Evolutionary conservation across 2,797 vertebrate species (phyloP).

Genomic region (Hemitrygon akajei): DNA sequence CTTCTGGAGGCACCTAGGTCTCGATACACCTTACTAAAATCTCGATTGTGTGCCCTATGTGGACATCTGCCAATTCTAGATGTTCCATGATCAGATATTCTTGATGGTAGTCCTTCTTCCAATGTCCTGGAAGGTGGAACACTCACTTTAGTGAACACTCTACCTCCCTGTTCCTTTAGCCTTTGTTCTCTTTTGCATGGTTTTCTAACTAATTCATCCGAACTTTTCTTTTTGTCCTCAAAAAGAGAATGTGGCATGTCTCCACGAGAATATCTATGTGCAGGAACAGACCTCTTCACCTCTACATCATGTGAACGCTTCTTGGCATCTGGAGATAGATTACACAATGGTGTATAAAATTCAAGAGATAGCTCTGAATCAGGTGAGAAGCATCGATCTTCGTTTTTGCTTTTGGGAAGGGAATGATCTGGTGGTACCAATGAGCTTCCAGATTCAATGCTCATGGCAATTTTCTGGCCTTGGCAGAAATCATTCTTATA

Average conservation of each 20-base stretch:
- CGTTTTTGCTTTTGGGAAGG: not conserved
- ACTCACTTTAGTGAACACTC: not conserved
- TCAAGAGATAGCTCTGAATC: constrained; percentile 15
- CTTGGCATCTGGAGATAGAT: not conserved
- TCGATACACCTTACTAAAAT: not conserved
- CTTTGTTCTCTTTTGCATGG: not conserved
- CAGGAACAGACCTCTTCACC: no score
- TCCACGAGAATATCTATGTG: no score
- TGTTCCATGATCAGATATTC: not conserved
- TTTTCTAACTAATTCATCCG: not conserved
- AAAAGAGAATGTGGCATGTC: not conserved
- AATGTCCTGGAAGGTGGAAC: not conserved
- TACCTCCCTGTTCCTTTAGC: not conserved
- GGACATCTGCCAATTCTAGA: not conserved
- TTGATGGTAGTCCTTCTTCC: not conserved
- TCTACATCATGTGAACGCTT: not conserved
- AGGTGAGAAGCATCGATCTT: not conserved
- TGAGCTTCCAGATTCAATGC: not conserved
- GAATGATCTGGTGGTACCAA: not conserved
- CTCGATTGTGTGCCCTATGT: not conserved
- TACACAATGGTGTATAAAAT: not conserved
- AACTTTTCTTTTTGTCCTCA: not conserved
- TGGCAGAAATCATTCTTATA: not conserved
- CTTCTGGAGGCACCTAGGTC: not conserved
- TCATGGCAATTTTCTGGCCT: not conserved